Percentiles rank a stretch among this genome's conserved stretches.
phyloP scores from a whole-genome alignment of 1,140 invertebrate species.

The Diabrotica undecimpunctata region DNA sequence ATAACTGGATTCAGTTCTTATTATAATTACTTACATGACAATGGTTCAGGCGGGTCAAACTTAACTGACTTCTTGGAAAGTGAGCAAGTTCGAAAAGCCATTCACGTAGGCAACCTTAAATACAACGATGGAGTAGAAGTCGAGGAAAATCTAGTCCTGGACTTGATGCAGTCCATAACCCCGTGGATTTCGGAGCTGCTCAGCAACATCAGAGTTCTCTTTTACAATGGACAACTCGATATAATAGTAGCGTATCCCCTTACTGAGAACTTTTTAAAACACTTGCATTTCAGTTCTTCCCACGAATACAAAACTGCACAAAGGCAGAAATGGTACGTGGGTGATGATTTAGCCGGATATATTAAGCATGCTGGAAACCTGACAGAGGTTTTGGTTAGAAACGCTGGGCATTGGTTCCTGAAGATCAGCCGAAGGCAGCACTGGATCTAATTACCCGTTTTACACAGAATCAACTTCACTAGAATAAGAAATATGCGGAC shows the following conservation, averaged over 20 bases:
- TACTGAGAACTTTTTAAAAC: constrained; percentile 65
- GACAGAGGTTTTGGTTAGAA: constrained; percentile 68
- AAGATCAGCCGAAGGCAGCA: constrained; percentile 71
- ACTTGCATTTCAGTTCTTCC: constrained; percentile 61
- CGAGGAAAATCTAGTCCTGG: constrained; percentile 65
- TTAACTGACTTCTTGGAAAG: constrained; percentile 58
- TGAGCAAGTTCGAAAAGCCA: constrained; percentile 52
- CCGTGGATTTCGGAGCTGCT: constrained; percentile 68
- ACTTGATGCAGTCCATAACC: constrained; percentile 78
- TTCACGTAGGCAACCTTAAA: constrained; percentile 51
- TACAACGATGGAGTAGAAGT: constrained; percentile 50
- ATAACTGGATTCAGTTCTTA: constrained; percentile 64
- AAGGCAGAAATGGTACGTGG: constrained; percentile 64
- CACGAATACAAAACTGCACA: constrained; percentile 59
- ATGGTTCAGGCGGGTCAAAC: constrained; percentile 32
- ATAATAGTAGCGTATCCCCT: constrained; percentile 78
- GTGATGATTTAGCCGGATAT: constrained; percentile 68
- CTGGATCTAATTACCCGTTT: constrained; percentile 73
- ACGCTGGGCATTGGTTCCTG: constrained; percentile 77
- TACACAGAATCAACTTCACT: constrained; percentile 47
- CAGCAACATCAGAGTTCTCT: constrained; percentile 61
- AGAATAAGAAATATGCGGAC: no score
- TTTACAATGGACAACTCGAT: constrained; percentile 82
- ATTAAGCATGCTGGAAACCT: constrained; percentile 65
- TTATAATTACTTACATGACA: constrained; percentile 59